These are phyloP conservation scores for Papilio protenor DNA, from an alignment of 2,888 invertebrate genomes.

Conservation along the genomic window DNA sequence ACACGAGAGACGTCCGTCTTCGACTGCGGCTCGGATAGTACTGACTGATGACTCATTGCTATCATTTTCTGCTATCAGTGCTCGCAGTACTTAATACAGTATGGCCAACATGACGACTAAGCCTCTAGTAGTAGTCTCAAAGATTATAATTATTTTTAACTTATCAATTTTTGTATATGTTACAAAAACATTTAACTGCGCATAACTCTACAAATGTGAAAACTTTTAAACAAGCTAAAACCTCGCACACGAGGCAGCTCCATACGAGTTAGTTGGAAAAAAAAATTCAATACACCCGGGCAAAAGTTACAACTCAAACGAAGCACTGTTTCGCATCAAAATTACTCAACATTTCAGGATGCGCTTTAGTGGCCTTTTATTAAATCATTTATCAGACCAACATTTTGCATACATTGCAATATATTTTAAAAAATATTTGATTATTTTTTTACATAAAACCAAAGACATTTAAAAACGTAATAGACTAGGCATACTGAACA, in stretches of 20 bases:
- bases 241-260: background rate
- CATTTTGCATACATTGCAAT: too few relatives aligned
- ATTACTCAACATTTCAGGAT: constrained; percentile 17
- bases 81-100: background rate
- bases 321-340: constrained; percentile 22
- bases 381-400: background rate
- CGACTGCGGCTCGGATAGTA: background rate
- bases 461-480: too few relatives aligned
- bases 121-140: background rate
- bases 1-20: background rate
- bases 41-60: background rate
- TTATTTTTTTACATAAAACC: too few relatives aligned
- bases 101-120: background rate
- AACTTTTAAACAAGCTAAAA: constrained; percentile 30
- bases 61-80: background rate
- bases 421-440: too few relatives aligned
- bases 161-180: background rate
- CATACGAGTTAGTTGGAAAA: constrained; percentile 10
- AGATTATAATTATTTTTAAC: background rate
- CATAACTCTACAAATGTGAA: background rate
- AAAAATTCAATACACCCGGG: constrained; percentile 18
- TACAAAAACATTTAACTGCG: background rate
- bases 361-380: constrained; percentile 3
- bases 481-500: too few relatives aligned
- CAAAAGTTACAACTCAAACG: constrained; percentile 31